phyloP scores from a whole-genome alignment of 2,888 invertebrate genomes.

The Choreutis nemorana region DNA sequence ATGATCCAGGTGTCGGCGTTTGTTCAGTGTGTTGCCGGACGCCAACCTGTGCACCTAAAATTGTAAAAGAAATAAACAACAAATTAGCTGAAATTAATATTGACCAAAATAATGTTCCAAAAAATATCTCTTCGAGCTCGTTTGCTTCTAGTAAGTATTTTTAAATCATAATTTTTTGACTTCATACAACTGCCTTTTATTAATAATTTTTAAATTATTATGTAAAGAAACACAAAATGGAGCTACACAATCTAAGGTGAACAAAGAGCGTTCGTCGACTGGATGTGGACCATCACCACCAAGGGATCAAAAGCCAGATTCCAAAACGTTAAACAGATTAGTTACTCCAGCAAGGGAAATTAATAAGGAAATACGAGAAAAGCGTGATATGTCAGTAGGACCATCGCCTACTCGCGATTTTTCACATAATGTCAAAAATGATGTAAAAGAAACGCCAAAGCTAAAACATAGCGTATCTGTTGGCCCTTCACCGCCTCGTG shows the following conservation, averaged over 20 bases:
- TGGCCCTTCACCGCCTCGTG: conserved; percentile 11
- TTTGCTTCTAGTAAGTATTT: no score
- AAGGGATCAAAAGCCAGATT: conserved; percentile 32
- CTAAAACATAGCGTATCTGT: conserved; percentile 10
- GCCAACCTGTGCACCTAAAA: conserved; percentile 48
- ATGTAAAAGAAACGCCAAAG: no score
- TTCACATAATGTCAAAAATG: no score
- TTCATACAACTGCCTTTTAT: no score
- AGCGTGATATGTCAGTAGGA: conserved; percentile 48
- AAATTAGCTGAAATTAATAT: conserved; percentile 20
- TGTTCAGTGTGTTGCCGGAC: conserved; percentile 91
- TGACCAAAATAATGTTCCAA: no score
- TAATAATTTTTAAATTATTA: no score
- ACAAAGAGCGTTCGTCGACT: conserved; percentile 51
- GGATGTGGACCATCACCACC: conserved; percentile 73
- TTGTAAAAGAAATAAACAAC: conserved; percentile 16
- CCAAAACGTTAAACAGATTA: conserved; percentile 23
- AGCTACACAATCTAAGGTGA: conserved; percentile 26
- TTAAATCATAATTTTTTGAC: no score
- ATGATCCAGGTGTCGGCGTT: conserved; percentile 79
- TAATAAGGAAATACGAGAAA: conserved; percentile 11
- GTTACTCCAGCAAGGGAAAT: conserved; percentile 57
- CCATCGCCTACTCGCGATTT: conserved; percentile 52
- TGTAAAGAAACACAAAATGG: no score
- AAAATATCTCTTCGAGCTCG: no score